Conservation (phyloP, 2,797 vertebrate species). For the Buceros bicornis region DNA sequence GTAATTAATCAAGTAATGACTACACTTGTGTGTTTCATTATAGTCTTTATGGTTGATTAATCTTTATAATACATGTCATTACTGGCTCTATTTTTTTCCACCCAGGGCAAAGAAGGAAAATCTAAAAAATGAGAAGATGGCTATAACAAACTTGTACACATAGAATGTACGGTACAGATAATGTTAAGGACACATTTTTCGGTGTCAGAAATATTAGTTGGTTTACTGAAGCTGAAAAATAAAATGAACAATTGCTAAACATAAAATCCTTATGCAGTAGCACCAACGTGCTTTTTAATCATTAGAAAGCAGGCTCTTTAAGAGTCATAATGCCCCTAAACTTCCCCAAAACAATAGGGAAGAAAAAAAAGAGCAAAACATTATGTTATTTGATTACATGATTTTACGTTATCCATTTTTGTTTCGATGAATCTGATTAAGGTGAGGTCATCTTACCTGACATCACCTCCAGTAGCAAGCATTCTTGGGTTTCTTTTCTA, state of each 20-base stretch:
- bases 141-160: constrained; percentile 60
- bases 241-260: constrained; percentile 55
- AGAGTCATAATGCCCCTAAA: not conserved
- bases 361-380: not conserved
- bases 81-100: constrained; percentile 62
- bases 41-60: constrained; percentile 81
- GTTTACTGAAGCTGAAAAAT: constrained; percentile 70
- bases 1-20: constrained; percentile 86
- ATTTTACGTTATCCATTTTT: not conserved
- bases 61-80: constrained; percentile 80
- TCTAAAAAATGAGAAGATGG: constrained; percentile 50
- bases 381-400: no score
- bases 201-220: constrained; percentile 73
- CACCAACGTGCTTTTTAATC: not conserved
- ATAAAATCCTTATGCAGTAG: not conserved
- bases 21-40: constrained; percentile 83
- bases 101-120: constrained; percentile 65
- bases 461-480: not conserved
- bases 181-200: constrained; percentile 67
- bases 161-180: constrained; percentile 21
- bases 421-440: not conserved
- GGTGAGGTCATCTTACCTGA: not conserved
- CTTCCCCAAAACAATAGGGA: not conserved
- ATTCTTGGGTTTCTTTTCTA: not conserved
- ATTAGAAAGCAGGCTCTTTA: not conserved